Conservation (phyloP, 2,113 vertebrate species). For the Hymenochirus boettgeri region DNA sequence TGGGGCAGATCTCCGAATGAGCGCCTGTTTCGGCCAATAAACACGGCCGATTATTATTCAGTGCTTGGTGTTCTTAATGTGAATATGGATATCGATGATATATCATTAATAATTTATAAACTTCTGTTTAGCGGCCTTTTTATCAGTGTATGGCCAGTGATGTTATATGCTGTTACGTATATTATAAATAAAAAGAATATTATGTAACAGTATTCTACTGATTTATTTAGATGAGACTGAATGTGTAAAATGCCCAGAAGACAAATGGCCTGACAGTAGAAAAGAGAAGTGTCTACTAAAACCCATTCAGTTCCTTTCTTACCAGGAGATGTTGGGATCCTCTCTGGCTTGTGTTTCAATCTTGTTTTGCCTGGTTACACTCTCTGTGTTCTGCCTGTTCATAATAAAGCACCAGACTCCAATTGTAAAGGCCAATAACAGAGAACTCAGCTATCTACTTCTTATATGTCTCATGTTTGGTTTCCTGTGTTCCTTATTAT, state of each 20-base stretch:
- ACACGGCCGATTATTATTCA: too few species aligned
- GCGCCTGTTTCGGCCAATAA: too few species aligned
- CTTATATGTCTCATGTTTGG: conserved; percentile 26
- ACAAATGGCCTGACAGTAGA: conserved; percentile 12
- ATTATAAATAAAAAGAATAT: too few species aligned
- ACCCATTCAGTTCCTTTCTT: conserved; percentile 12
- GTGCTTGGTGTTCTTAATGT: too few species aligned
- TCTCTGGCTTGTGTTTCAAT: conserved; percentile 10
- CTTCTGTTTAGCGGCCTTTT: too few species aligned
- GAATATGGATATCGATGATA: too few species aligned
- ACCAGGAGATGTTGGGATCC: conserved; percentile 13
- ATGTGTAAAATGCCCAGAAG: conserved; percentile 27
- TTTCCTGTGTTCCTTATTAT: conserved; percentile 31
- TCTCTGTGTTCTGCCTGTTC: conserved; percentile 12
- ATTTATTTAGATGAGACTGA: conserved; percentile 10
- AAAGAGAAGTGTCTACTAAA: conserved; percentile 17
- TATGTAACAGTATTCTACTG: conserved; percentile 19
- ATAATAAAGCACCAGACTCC: conserved; percentile 16
- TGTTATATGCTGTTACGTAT: too few species aligned
- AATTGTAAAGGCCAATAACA: conserved; percentile 29
- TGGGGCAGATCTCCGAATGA: too few species aligned
- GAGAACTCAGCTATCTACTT: conserved; percentile 27
- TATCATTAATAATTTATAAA: too few species aligned
- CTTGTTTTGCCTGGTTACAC: conserved; percentile 1
- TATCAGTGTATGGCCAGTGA: too few species aligned